Base-by-base conservation (phyloP, 2,888 invertebrate species). In the Perizoma affinitatum region DNA sequence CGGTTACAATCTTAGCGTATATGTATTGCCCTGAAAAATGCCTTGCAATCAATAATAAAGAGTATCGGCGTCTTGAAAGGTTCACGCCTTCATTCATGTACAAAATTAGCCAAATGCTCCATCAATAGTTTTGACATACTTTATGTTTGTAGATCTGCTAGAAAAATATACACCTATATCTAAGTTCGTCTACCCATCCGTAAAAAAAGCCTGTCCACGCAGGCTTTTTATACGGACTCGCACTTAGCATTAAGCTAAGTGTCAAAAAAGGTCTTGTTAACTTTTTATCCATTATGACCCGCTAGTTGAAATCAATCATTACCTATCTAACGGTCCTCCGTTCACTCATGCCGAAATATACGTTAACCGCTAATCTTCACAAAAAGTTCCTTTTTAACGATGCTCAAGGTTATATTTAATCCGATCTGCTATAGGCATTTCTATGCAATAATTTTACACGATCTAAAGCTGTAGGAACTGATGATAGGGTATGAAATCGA, bases 401-500 rank as follows among this genome's bases (percentile, higher is more conserved):
- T 45, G 53, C 47, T 54, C 60, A 65, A 63, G 58, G 66, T 61
- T 64, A 40, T 22, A 42, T 65, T 52, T 67, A 66, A 69, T 69
- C 62, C 64, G 58, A 67, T 67, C 65, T 59, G 42, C 36, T 45
- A 50, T 46, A 59, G 47, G 57, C 48, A 57, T 63, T 64, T 54
- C 9, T 59, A 55, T 51, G 38, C 43, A 47, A 34, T 9, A 4
- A 22, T 5, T 38, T 10, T 34, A 5, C 6, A 6, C 11, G 3
- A 11, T 11, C 9, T 48, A 48, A 55, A 57, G 40, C 53, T 57
- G 45, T 61, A 50, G 5, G 7, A 7, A 6, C 8, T 11, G n/a
- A 41, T 34, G 4, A 55, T 74, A 79, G 65, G 71, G 73, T 70
- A 51, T 52, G 10, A 55, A 68, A 46, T 74, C 4, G 61, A 41